A percentile compares a stretch with the other conserved stretches of the same genome.
phyloP scores from a whole-genome alignment of 2,797 vertebrate species.

The Hippocampus kuda region DNA sequence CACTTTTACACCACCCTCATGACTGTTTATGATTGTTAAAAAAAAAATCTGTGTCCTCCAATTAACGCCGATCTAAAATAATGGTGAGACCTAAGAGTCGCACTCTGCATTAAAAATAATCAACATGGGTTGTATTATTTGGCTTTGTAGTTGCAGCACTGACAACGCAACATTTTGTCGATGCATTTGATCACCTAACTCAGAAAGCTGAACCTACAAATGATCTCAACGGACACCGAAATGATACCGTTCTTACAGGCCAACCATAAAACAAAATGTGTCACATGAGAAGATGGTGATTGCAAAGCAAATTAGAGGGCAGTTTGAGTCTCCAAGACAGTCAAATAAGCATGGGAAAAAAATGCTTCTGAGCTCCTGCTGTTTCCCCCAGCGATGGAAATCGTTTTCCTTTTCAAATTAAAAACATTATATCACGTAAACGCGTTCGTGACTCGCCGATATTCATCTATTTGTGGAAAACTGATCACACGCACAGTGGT shows the following conservation, averaged over 20 bases:
- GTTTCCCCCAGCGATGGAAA: constrained; percentile 11
- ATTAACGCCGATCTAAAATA: too few relatives aligned
- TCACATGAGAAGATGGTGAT: not conserved
- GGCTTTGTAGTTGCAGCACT: too few relatives aligned
- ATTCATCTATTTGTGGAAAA: not conserved
- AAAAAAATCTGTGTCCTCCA: not conserved
- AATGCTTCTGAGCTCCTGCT: constrained; percentile 12
- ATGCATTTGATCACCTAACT: too few relatives aligned
- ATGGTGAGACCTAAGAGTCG: too few relatives aligned
- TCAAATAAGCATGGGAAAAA: constrained; percentile 24
- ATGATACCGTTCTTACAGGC: not conserved
- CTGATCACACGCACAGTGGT: not conserved
- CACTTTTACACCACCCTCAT: not conserved
- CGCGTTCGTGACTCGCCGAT: not conserved
- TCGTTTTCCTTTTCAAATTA: constrained; percentile 2
- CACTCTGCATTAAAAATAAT: too few relatives aligned
- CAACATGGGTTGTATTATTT: too few relatives aligned
- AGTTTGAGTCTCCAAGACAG: constrained; percentile 35
- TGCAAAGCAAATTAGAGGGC: constrained; percentile 13
- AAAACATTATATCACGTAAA: not conserved
- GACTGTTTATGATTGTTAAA: not conserved
- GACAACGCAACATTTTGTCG: too few relatives aligned
- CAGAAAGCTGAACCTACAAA: too few relatives aligned
- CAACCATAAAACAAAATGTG: not conserved
- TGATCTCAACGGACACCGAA: not conserved